Percentiles rank a stretch among this genome's conserved stretches.
Evolutionary conservation across 2,113 vertebrate genomes (phyloP).

Genomic region (Apteryx mantelli): DNA sequence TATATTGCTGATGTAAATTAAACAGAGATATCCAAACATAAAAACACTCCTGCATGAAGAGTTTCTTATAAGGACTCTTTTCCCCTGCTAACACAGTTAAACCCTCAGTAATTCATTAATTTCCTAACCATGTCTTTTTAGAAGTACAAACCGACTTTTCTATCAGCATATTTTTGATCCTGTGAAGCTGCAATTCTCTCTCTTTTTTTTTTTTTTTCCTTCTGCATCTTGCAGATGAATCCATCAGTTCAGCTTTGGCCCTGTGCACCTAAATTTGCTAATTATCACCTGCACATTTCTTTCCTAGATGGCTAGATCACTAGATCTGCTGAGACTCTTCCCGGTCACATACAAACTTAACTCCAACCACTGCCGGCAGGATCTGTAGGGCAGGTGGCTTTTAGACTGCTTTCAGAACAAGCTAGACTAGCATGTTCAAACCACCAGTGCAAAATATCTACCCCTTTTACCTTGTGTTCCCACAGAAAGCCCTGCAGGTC

Average conservation of each 20-base stretch:
- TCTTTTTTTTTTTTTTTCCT: conserved; percentile 20
- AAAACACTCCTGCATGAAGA: not conserved
- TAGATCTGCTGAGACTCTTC: not conserved
- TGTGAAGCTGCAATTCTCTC: not conserved
- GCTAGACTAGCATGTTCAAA: not conserved
- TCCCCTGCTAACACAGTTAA: conserved; percentile 15
- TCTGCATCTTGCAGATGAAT: not conserved
- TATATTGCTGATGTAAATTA: conserved; percentile 25
- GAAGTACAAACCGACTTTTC: not conserved
- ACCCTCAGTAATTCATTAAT: not conserved
- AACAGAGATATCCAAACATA: conserved; percentile 35
- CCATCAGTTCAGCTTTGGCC: not conserved
- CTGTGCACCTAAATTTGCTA: not conserved
- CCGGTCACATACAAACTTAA: not conserved
- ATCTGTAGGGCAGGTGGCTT: not conserved
- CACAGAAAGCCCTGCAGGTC: not conserved
- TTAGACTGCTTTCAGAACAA: not conserved
- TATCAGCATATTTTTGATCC: conserved; percentile 7
- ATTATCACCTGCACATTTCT: not conserved
- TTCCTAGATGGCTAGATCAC: not conserved
- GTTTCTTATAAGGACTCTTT: conserved; percentile 25
- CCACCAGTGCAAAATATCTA: not conserved
- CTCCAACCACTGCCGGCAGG: not conserved
- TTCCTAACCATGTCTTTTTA: not conserved
- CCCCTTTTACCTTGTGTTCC: not conserved